Base-by-base conservation (phyloP, 2,113 vertebrate genomes). In the Anoplopoma fimbria region DNA sequence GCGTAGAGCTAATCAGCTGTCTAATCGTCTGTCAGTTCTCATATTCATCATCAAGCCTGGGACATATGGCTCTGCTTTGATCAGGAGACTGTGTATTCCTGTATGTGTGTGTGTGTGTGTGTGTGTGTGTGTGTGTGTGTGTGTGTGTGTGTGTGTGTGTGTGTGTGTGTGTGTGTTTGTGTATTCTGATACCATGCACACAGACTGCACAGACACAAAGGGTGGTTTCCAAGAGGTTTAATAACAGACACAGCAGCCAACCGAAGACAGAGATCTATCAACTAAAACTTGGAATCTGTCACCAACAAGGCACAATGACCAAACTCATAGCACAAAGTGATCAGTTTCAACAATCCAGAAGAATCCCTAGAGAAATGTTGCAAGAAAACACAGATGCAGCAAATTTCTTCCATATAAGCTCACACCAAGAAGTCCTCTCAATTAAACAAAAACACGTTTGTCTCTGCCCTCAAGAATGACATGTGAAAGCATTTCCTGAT, bases 1-100 rank as follows among this genome's bases (percentile, higher is more conserved):
- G 85, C 23, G 36, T 71, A 9, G 70, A 88, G 64, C 82, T 87
- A 88, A 92, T 91, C 89, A 92, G 79, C 82, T 88, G 88, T 89
- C 76, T 91, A 87, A 91, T 92, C 75, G 15, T 87, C 88, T 92
- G 88, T 91, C 89, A 81, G 45, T 75, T 86, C 74, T 57, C 57
- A 82, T 91, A 63, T 79, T 77, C 81, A 85, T 91, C 88, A 90
- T 77, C 61, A 51, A 58, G 55, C 49, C 55, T 51, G 17, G 14
- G 76, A 86, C 86, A 91, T 86, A 86, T 88, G 86, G 82, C 72
- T 72, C 17, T 36, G 62, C 86, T 91, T 87, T 89, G 91, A 88
- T 88, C 79, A 82, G 84, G 74, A 81, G 68, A 40, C 73, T 73
- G 67, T 47, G 34, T 72, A 8, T 67, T 27, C 73, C 1, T 64